Evolutionary conservation across 2,888 invertebrate species (phyloP), one percentile per base, ranked within the genome.

Genomic region (Lissocephala sabroskyi): DNA sequence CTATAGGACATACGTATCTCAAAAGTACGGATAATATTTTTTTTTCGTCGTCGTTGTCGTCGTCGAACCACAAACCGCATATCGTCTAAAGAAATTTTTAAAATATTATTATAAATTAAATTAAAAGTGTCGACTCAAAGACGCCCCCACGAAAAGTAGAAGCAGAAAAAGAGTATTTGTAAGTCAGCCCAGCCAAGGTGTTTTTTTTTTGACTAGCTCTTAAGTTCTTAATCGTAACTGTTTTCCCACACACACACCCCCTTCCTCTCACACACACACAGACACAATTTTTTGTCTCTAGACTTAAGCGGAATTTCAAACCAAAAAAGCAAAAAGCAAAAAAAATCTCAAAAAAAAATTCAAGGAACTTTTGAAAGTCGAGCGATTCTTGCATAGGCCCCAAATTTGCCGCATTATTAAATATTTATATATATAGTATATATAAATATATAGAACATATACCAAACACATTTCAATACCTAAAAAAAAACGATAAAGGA

Each of bases 141-240:
- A 17, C n/a, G n/a, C n/a, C n/a, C n/a, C n/a, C n/a, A n/a, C n/a
- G n/a, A 35, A 36, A 40, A 48, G 47, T 41, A 43, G 16, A 33
- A 57, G 44, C 26, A 46, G 57, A 32, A 17, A 39, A 43, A 52
- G 56, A 49, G 45, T 16, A 41, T 16, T 28, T 50, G 11, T 65
- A 67, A 77, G 63, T 42, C 47, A 71, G 65, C 65, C 67, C 75
- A 75, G n/a, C n/a, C n/a, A n/a, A n/a, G n/a, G n/a, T n/a, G n/a
- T n/a, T 59, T 68, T 75, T 44, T 42, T 59, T 71, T 71, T 71
- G 63, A 47, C 49, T 71, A 73, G 65, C 41, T 32, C 49, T 23
- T 71, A 71, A 71, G 71, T 62, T 68, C 2, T 42, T 65, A 65
- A 61, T 45, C 56, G 33, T 46, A 57, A 59, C 55, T 71, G 70